A percentile compares a stretch with the other conserved stretches of the same genome.
These are phyloP conservation scores for Athripsodes cinereus DNA, from an alignment of 2,888 invertebrate genomes.

Conservation along the genomic window DNA sequence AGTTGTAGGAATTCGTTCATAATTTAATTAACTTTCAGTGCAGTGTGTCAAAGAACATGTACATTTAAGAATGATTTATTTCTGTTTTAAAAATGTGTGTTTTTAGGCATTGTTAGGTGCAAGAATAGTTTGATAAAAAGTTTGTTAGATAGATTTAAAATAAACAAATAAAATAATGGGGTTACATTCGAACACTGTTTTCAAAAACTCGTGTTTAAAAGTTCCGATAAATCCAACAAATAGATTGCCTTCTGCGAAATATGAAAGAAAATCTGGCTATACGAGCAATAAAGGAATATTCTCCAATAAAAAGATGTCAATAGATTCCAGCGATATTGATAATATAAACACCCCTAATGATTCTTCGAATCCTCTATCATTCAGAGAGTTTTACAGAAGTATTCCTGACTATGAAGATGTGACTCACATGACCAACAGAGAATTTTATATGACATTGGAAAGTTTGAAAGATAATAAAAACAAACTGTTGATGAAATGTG, in stretches of 20 bases:
- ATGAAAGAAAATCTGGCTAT: conserved; percentile 52
- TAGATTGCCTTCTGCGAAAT: conserved; percentile 64
- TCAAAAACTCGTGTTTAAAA: conserved; percentile 65
- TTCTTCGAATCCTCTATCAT: conserved; percentile 50
- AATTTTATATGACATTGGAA: conserved; percentile 68
- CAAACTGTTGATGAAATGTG: conserved; percentile 35
- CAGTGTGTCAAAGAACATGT: no score
- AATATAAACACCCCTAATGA: conserved; percentile 35
- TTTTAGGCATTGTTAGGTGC: neutral
- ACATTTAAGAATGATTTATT: no score
- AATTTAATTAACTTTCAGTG: no score
- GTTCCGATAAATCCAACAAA: conserved; percentile 66
- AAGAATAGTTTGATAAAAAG: no score
- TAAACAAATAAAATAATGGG: conserved; percentile 34
- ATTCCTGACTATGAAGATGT: conserved; percentile 77
- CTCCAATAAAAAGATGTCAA: conserved; percentile 34
- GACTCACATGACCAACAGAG: conserved; percentile 66
- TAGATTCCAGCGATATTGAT: conserved; percentile 32
- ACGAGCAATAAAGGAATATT: conserved; percentile 27
- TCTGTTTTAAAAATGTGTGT: no score
- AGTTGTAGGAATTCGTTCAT: no score
- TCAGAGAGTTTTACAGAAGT: conserved; percentile 68
- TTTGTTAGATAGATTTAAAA: neutral
- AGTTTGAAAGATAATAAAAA: conserved; percentile 59
- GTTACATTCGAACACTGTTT: conserved; percentile 56